A percentile compares a stretch with the other conserved stretches of the same genome.
Conservation (phyloP, 2,888 invertebrate genomes). For the Pristionchus mayeri region DNA sequence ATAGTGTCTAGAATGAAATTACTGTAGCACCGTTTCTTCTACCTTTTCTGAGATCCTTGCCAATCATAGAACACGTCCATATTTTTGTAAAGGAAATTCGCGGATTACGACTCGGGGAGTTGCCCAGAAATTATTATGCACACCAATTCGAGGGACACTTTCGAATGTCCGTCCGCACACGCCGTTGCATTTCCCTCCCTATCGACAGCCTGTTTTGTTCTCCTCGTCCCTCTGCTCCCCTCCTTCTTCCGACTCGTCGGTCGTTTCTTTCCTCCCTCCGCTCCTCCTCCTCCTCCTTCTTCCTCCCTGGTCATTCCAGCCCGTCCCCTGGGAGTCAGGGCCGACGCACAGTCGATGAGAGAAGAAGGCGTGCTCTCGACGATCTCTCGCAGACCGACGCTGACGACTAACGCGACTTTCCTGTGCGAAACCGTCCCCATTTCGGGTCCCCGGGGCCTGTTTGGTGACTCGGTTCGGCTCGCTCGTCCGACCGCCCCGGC, state of each 20-base stretch:
- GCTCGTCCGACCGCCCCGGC: conserved; percentile 4
- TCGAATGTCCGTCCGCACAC: neutral
- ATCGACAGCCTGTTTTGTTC: conserved; percentile 10
- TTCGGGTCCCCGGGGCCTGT: conserved; percentile 33
- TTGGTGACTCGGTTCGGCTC: conserved; percentile 42
- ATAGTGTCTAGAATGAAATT: too few species aligned
- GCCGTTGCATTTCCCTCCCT: too few species aligned
- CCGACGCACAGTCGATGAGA: conserved; percentile 18
- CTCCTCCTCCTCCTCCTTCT: neutral
- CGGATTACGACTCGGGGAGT: neutral
- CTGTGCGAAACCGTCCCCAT: neutral
- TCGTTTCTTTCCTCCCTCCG: conserved; percentile 17
- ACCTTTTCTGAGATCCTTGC: neutral
- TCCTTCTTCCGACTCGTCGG: neutral
- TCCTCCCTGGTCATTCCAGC: conserved; percentile 18
- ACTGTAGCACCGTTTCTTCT: too few species aligned
- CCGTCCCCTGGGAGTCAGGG: conserved; percentile 5
- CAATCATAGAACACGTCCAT: too few species aligned
- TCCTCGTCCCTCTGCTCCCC: neutral
- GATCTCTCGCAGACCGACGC: neutral
- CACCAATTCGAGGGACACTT: neutral
- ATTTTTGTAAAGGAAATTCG: neutral
- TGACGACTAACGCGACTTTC: neutral
- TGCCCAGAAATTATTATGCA: neutral
- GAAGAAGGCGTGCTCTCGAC: neutral